Evolutionary conservation across 2,888 invertebrate genomes (phyloP).

Genomic region (Carterocephalus palaemon): DNA sequence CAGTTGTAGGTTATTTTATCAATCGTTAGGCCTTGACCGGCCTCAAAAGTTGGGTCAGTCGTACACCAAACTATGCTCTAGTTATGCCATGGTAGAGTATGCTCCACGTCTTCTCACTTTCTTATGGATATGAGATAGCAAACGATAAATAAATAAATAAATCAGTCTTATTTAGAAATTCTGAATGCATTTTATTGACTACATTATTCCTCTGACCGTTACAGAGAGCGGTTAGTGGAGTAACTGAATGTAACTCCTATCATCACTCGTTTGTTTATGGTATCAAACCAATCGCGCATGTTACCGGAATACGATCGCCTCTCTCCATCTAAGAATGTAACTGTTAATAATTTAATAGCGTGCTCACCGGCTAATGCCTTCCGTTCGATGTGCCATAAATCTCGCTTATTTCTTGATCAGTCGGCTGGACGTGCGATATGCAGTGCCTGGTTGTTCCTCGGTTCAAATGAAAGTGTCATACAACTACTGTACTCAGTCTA

Average conservation of each 20-base stretch:
- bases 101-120: no score
- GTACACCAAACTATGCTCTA: no score
- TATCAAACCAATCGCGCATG: conserved; percentile 25
- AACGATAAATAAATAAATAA: no score
- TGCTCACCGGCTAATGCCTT: conserved; percentile 40
- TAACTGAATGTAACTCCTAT: conserved; percentile 13
- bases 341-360: conserved; percentile 38
- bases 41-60: no score
- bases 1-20: no score
- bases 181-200: no score
- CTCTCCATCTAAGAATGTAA: conserved; percentile 36
- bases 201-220: no score
- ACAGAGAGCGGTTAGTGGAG: no score
- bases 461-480: conserved; percentile 1
- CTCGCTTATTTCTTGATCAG: conserved; percentile 27
- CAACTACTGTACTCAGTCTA: not conserved
- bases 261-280: conserved; percentile 23
- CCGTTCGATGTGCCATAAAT: conserved; percentile 42
- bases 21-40: no score
- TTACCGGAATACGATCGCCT: conserved; percentile 25
- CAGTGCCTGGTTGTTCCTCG: conserved; percentile 12
- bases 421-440: conserved; percentile 26
- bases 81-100: no score
- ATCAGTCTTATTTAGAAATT: no score
- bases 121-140: no score